These are phyloP conservation scores for Chrysolophus pictus DNA, from an alignment of 2,797 vertebrate species.

Conservation along the genomic window DNA sequence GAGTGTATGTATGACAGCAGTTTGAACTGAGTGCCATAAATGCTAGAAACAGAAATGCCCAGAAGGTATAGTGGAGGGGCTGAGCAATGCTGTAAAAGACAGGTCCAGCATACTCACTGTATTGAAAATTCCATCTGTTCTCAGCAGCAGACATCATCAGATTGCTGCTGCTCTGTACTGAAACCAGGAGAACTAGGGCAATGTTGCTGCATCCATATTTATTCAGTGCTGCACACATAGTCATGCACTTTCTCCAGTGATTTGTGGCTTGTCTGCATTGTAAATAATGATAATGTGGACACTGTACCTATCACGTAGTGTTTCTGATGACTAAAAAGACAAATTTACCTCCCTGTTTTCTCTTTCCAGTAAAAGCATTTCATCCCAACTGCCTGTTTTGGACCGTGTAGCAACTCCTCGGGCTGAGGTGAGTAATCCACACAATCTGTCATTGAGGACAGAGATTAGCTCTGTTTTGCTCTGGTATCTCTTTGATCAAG, in stretches of 20 bases:
- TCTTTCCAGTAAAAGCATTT: conserved; percentile 75
- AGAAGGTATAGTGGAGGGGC: not conserved
- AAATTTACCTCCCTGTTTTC: not conserved
- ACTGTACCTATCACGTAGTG: not conserved
- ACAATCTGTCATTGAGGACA: not conserved
- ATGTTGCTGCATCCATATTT: not conserved
- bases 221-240: not conserved
- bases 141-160: conserved; percentile 3
- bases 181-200: not conserved
- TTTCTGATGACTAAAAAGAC: not conserved
- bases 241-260: not conserved
- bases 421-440: conserved; percentile 76
- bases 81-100: not conserved
- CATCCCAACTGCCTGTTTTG: conserved; percentile 27
- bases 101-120: conserved; percentile 2
- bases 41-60: not conserved
- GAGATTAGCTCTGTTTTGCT: not conserved
- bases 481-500: conserved; percentile 8
- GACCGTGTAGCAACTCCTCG: conserved; percentile 71
- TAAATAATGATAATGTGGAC: not conserved
- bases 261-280: not conserved
- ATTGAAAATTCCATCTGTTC: conserved; percentile 55
- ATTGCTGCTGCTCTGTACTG: not conserved
- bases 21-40: not conserved
- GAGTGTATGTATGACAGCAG: not conserved